These are phyloP conservation scores for Conchocele bisecta DNA, from an alignment of 2,888 invertebrate genomes.

Conservation along the genomic window DNA sequence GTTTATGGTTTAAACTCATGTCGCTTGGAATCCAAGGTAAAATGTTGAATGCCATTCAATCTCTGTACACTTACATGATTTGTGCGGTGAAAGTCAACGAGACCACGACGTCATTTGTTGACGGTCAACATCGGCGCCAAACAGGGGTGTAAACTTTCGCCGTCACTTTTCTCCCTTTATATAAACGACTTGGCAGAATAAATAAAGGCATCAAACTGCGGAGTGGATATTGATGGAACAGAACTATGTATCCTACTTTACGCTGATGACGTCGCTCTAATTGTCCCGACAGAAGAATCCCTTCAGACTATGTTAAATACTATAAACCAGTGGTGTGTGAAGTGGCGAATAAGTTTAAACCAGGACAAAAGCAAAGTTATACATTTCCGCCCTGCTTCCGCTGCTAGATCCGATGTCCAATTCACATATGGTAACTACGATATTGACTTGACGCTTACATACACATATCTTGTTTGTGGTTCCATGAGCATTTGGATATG, in stretches of 20 bases:
- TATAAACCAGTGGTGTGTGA: slow-evolving; percentile 18
- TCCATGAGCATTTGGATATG: not conserved
- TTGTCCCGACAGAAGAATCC: slow-evolving; percentile 2
- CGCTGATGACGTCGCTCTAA: slow-evolving; percentile 34
- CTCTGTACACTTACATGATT: not conserved
- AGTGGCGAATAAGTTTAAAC: slow-evolving; percentile 23
- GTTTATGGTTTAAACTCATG: too few species aligned
- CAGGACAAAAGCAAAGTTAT: slow-evolving; percentile 23
- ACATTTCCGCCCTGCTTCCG: slow-evolving; percentile 17
- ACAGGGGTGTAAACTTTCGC: slow-evolving; percentile 2
- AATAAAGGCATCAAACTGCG: not conserved
- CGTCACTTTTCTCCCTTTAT: not conserved
- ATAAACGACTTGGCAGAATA: not conserved
- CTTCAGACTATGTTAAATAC: slow-evolving; percentile 17
- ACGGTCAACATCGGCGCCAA: not conserved
- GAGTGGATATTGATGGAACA: slow-evolving; percentile 5
- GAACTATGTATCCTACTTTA: slow-evolving; percentile 16
- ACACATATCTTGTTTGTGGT: slow-evolving; percentile 18
- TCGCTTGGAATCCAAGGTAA: too few species aligned
- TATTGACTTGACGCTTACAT: not conserved
- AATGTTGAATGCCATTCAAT: too few species aligned
- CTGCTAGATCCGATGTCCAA: not conserved
- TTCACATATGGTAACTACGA: slow-evolving; percentile 15
- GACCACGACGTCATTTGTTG: not conserved
- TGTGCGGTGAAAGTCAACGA: not conserved